phyloP scores from a whole-genome alignment of 2,888 invertebrate genomes.

The Microctonus hyperodae region DNA sequence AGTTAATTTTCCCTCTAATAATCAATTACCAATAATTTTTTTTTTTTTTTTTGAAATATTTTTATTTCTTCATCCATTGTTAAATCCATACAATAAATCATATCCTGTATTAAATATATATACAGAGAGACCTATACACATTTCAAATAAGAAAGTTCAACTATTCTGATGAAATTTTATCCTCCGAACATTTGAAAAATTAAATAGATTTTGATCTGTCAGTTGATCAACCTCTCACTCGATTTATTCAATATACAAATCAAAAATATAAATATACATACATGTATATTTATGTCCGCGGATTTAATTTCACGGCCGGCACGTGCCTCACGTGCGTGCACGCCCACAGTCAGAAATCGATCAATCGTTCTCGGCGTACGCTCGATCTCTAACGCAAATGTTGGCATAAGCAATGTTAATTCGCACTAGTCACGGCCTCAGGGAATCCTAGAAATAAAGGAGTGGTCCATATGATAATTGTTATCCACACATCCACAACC shows the following conservation, averaged over 20 bases:
- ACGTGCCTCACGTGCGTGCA: conserved; percentile 41
- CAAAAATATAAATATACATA: neutral
- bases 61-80: no score
- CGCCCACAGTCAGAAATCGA: conserved; percentile 40
- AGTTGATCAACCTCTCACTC: neutral
- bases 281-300: neutral
- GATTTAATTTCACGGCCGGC: conserved; percentile 36
- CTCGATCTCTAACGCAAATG: conserved; percentile 18
- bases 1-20: no score
- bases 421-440: conserved; percentile 43
- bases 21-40: no score
- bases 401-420: conserved; percentile 38
- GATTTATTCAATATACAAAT: neutral
- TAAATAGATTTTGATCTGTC: neutral
- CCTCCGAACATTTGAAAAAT: neutral
- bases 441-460: conserved; percentile 41
- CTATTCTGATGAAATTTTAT: neutral
- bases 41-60: no score
- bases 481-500: conserved; percentile 19
- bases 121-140: no score
- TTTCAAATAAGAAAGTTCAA: no score
- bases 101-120: no score
- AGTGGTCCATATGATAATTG: conserved; percentile 38
- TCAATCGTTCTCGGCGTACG: conserved; percentile 39
- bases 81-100: no score